Evolutionary conservation across 2,888 invertebrate species (phyloP).

Genomic region (Germaria angustata): DNA sequence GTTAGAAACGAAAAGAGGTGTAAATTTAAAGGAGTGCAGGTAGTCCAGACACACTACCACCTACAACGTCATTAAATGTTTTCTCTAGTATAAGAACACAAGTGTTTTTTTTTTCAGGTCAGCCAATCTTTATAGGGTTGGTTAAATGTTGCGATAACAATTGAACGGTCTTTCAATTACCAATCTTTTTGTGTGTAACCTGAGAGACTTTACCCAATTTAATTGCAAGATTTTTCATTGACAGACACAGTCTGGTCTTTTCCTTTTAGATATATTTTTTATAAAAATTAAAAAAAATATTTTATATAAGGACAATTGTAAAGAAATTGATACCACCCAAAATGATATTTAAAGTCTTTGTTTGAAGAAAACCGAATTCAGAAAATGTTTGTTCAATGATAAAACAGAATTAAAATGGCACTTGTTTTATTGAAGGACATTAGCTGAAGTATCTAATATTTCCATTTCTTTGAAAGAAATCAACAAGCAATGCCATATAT

Average conservation of each 20-base stretch:
- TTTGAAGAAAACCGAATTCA: conserved; percentile 3
- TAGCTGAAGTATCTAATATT: no score
- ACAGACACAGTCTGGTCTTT: conserved; percentile 13
- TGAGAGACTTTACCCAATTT: conserved; percentile 3
- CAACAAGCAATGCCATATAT: no score
- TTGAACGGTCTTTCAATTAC: conserved; percentile 13
- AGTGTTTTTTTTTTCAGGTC: conserved; percentile 21
- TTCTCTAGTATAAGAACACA: not conserved
- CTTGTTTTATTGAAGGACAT: no score
- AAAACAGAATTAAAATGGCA: no score
- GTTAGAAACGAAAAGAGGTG: conserved; percentile 26
- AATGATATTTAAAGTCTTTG: not conserved
- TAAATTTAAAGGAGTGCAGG: conserved; percentile 55
- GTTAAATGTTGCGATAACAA: conserved; percentile 44
- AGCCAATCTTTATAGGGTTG: conserved; percentile 36
- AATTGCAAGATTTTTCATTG: conserved; percentile 45
- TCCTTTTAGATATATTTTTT: not conserved
- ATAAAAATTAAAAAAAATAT: conserved; percentile 3
- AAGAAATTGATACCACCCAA: not conserved
- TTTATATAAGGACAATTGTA: not conserved
- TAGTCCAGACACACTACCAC: conserved; percentile 65
- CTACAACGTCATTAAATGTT: conserved; percentile 39
- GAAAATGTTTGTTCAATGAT: not conserved
- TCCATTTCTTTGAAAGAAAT: no score
- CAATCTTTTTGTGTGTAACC: not conserved